Percentiles rank a stretch among this genome's conserved stretches.
Conservation (phyloP, 2,113 vertebrate genomes). For the Pteruthius melanotis region DNA sequence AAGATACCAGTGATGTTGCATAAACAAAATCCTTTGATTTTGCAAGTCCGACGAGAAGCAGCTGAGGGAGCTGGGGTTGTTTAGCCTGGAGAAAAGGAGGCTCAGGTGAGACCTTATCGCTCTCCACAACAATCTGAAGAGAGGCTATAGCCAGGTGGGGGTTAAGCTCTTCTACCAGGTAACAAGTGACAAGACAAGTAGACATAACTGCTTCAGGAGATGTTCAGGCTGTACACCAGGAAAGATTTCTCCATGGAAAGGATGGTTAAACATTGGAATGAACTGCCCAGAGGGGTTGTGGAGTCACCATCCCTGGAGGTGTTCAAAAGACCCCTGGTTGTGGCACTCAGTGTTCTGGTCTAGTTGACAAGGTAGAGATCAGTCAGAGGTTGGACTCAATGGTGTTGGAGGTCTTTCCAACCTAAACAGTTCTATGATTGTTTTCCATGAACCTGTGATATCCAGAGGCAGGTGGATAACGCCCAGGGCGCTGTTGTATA, state of each 20-base stretch:
- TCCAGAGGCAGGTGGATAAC: not conserved
- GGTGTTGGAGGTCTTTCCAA: not conserved
- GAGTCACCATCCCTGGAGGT: not conserved
- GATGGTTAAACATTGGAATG: not conserved
- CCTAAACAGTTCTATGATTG: not conserved
- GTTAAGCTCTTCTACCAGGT: not conserved
- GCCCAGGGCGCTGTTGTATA: not conserved
- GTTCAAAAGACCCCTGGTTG: not conserved
- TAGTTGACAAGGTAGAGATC: not conserved
- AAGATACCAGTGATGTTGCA: not conserved
- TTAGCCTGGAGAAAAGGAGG: not conserved
- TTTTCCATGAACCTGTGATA: not conserved
- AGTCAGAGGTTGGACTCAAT: not conserved
- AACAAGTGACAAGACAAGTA: rapidly evolving
- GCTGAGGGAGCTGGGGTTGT: not conserved
- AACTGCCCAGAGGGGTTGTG: not conserved
- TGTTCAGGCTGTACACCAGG: not conserved
- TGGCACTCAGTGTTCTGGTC: not conserved
- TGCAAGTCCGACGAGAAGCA: not conserved
- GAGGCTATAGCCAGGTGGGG: not conserved
- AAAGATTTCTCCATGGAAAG: not conserved
- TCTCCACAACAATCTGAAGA: not conserved
- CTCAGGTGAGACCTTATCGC: not conserved
- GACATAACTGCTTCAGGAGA: not conserved
- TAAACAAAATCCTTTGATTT: not conserved